phyloP scores from a whole-genome alignment of 2,113 vertebrate species.

The Sminthopsis crassicaudata region DNA sequence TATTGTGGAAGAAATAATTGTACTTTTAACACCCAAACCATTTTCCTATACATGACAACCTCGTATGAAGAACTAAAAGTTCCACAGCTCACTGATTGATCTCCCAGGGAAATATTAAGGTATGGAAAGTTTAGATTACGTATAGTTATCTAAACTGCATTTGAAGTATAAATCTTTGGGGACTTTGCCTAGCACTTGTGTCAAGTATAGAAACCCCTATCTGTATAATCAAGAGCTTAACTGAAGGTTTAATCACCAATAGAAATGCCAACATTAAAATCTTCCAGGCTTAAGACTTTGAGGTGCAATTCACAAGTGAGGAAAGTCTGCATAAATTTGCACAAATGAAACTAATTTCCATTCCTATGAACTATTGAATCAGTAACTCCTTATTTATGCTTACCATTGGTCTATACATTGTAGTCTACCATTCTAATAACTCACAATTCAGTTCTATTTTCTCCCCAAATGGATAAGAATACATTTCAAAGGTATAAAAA shows the following conservation, averaged over 20 bases:
- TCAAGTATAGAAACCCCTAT: slow-evolving; percentile 26
- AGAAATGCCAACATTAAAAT: slow-evolving; percentile 53
- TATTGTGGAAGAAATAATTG: neutral
- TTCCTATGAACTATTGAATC: slow-evolving; percentile 65
- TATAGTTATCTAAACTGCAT: slow-evolving; percentile 12
- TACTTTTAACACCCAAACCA: neutral
- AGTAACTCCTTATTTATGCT: slow-evolving; percentile 63
- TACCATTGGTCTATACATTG: slow-evolving; percentile 37
- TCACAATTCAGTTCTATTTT: slow-evolving; percentile 57
- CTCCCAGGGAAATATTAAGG: neutral
- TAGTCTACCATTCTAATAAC: slow-evolving; percentile 54
- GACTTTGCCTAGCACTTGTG: slow-evolving; percentile 8
- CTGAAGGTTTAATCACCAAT: slow-evolving; percentile 43
- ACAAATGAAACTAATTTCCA: slow-evolving; percentile 78
- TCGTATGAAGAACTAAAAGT: neutral
- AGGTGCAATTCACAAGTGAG: slow-evolving; percentile 71
- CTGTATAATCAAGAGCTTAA: slow-evolving; percentile 54
- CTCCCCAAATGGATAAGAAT: slow-evolving; percentile 30
- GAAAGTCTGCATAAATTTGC: slow-evolving; percentile 71
- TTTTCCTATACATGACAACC: neutral
- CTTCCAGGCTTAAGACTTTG: slow-evolving; percentile 45
- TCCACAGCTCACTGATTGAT: neutral
- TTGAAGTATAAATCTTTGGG: neutral
- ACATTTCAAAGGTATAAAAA: neutral
- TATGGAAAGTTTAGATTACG: neutral